Conservation (phyloP, 2,113 vertebrate genomes). For the Ondatra zibethicus region DNA sequence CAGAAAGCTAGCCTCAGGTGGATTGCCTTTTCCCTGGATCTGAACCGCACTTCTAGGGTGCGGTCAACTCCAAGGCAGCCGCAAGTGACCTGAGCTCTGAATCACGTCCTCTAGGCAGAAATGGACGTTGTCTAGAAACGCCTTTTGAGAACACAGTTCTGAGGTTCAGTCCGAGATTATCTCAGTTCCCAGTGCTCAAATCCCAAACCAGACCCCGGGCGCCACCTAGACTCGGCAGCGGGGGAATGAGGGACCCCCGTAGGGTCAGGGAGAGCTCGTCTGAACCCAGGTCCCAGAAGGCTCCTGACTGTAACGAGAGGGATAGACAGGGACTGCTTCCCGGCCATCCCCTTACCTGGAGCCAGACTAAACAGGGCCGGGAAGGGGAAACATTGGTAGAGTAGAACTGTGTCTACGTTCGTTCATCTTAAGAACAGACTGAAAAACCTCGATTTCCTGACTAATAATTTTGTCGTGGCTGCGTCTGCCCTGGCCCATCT, state of each 20-base stretch:
- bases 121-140: background rate
- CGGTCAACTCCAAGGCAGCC: background rate
- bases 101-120: background rate
- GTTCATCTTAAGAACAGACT: background rate
- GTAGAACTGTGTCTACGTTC: background rate
- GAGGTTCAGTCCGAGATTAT: background rate
- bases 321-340: background rate
- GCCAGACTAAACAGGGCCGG: background rate
- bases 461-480: background rate
- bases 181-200: background rate
- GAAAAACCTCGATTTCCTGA: background rate
- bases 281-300: background rate
- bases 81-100: background rate
- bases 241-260: no score
- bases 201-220: fast-evolving
- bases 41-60: fast-evolving
- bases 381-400: fast-evolving
- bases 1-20: fast-evolving
- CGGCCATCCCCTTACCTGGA: fast-evolving
- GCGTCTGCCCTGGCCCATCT: fast-evolving
- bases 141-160: background rate
- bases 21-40: background rate
- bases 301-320: fast-evolving
- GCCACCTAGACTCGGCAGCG: background rate
- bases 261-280: background rate